Conservation (phyloP, 2,888 invertebrate species). For the Teleogryllus oceanicus region DNA sequence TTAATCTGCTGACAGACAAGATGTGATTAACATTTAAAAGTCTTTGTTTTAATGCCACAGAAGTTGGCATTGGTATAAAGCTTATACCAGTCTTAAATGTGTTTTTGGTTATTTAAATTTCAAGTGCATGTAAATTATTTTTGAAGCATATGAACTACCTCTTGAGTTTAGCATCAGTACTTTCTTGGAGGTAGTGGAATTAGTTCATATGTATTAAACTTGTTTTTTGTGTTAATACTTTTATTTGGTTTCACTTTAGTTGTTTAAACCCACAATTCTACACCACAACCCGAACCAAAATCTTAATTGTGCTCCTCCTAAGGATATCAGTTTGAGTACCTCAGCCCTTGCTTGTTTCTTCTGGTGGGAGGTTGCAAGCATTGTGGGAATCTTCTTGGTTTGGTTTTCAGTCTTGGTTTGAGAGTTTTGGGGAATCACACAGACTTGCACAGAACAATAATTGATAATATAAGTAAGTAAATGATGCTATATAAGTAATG, state of each 20-base stretch:
- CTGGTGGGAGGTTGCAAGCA: constrained; percentile 35
- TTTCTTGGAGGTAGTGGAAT: constrained; percentile 27
- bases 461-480: constrained; percentile 37
- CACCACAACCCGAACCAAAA: constrained; percentile 20
- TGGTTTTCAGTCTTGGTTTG: constrained; percentile 31
- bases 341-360: constrained; percentile 29
- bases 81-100: background rate
- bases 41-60: constrained; percentile 31
- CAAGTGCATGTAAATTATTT: constrained; percentile 31
- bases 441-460: constrained; percentile 40
- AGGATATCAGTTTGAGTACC: constrained; percentile 24
- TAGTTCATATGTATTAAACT: constrained; percentile 32
- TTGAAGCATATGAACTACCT: constrained; percentile 30
- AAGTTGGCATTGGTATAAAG: constrained; percentile 12
- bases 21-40: constrained; percentile 35
- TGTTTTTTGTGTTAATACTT: constrained; percentile 32
- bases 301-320: constrained; percentile 11
- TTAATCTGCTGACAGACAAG: constrained; percentile 36
- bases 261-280: constrained; percentile 5
- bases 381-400: constrained; percentile 28
- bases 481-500: constrained; percentile 38
- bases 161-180: constrained; percentile 33
- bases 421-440: constrained; percentile 39
- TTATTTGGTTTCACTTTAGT: constrained; percentile 34
- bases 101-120: background rate